These are phyloP conservation scores for Mus musculus DNA, from an alignment of 2,113 vertebrate species.

Conservation along the genomic window GRCm39 chr19:7140501-7141000, in stretches of 20 bases:
- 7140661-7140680: background rate
- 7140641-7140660: background rate
- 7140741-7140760: background rate
- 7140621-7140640: background rate
- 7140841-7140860: background rate
- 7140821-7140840: fast-evolving
- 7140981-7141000: background rate
- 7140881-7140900: background rate
- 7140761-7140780: background rate
- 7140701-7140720: background rate
- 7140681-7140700: background rate
- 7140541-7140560: background rate
- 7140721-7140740: background rate
- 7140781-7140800: background rate
- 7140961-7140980: background rate
- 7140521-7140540: background rate
- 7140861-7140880: background rate
- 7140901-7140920: background rate
- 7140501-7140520: background rate
- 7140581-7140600: background rate
- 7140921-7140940: background rate
- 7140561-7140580: background rate
- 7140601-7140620: background rate
- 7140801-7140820: background rate
- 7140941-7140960: background rate